phyloP scores from a whole-genome alignment of 1,140 invertebrate genomes.

The Oedothorax gibbosus region DNA sequence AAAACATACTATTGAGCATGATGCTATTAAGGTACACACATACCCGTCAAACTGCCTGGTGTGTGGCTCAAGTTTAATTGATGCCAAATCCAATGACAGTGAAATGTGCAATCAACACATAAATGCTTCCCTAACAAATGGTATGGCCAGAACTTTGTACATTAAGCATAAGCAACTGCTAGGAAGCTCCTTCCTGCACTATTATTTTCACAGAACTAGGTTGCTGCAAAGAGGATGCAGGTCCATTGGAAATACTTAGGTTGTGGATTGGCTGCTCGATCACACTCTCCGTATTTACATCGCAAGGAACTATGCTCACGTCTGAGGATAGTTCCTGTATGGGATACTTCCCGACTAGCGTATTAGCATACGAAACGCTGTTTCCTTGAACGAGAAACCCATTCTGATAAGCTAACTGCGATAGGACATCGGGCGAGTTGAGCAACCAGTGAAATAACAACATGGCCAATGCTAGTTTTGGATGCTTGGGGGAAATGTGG shows the following conservation, averaged over 20 bases:
- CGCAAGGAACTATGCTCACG: conserved; percentile 6
- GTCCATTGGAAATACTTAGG: conserved; percentile 48
- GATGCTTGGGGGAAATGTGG: conserved; percentile 97
- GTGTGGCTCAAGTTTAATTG: conserved; percentile 1
- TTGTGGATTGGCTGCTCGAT: conserved; percentile 54
- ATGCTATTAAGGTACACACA: conserved; percentile 52
- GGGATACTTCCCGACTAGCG: conserved; percentile 54
- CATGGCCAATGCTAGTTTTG: conserved; percentile 98
- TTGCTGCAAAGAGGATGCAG: conserved; percentile 55
- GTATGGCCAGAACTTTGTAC: conserved; percentile 54
- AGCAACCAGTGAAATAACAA: conserved; percentile 77
- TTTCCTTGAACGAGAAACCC: conserved; percentile 43
- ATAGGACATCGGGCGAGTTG: conserved; percentile 51
- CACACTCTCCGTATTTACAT: conserved; percentile 39
- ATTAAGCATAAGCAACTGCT: conserved; percentile 60
- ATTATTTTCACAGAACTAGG: conserved; percentile 54
- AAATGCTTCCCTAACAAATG: conserved; percentile 53
- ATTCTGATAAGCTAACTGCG: conserved; percentile 57
- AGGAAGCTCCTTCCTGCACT: conserved; percentile 61
- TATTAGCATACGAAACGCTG: conserved; percentile 36
- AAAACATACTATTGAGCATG: conserved; percentile 52
- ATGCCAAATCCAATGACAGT: conserved; percentile 19
- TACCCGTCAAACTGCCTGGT: conserved; percentile 44
- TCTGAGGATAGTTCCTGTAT: conserved; percentile 30
- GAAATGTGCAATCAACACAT: conserved; percentile 51